Percentiles rank a stretch among this genome's conserved stretches.
These are phyloP conservation scores for Protomyctophum bolini DNA, from an alignment of 2,113 vertebrate genomes.

Conservation along the genomic window DNA sequence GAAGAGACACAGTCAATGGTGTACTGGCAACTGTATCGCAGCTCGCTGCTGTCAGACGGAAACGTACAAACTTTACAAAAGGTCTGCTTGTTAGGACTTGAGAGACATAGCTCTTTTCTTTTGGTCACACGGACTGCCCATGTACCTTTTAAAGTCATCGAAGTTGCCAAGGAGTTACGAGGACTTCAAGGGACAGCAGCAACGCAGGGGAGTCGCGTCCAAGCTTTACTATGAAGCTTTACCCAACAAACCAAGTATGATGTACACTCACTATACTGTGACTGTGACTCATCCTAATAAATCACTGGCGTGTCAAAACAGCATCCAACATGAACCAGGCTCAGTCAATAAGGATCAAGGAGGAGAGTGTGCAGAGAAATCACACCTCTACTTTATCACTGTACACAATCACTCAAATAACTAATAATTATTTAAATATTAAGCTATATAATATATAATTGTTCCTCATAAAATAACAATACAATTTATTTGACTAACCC, in stretches of 20 bases:
- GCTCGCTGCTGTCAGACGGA: not conserved
- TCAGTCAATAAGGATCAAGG: not conserved
- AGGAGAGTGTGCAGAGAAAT: constrained; percentile 1
- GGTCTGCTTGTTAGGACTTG: not conserved
- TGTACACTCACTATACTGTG: too few relatives aligned
- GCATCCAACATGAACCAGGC: not conserved
- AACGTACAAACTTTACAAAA: not conserved
- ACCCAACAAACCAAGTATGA: not conserved
- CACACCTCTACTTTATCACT: not conserved
- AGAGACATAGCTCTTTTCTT: not conserved
- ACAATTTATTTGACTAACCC: too few relatives aligned
- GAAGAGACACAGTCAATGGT: not conserved
- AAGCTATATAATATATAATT: too few relatives aligned
- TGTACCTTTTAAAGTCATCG: not conserved
- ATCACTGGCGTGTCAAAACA: not conserved
- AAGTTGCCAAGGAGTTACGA: not conserved
- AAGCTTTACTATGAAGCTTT: not conserved
- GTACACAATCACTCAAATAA: too few relatives aligned
- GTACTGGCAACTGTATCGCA: not conserved
- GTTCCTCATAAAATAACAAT: too few relatives aligned
- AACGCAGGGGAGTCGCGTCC: not conserved
- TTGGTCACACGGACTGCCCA: too few relatives aligned
- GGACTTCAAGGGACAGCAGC: not conserved
- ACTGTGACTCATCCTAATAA: constrained; percentile 6
- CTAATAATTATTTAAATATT: too few relatives aligned